Evolutionary conservation across 92 coral and sea anemone species (phyloP).

Genomic region (Paragorgia papillata): DNA sequence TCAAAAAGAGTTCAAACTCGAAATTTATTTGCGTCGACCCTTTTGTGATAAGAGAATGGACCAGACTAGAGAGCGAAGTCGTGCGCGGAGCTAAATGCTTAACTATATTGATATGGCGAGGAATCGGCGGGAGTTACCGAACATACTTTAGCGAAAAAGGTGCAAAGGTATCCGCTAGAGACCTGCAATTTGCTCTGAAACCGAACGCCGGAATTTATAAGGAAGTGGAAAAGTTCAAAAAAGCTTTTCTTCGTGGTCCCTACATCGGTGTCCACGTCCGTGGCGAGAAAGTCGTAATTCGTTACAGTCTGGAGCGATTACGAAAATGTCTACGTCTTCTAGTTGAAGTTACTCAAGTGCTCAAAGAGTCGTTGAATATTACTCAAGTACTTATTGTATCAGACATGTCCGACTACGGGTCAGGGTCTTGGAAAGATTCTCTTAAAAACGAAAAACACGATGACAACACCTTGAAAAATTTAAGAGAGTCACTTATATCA

Average conservation of each 20-base stretch:
- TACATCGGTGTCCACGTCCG: constrained; percentile 83
- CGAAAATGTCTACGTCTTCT: constrained; percentile 64
- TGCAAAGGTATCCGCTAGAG: constrained; percentile 63
- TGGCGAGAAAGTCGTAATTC: constrained; percentile 79
- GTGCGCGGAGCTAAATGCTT: constrained; percentile 67
- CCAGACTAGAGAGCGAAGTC: constrained; percentile 61
- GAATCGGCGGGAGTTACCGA: constrained; percentile 63
- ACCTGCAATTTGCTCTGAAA: constrained; percentile 62
- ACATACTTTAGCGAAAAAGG: constrained; percentile 56
- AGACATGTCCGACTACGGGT: constrained; percentile 80
- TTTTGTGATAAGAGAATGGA: constrained; percentile 57
- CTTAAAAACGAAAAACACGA: constrained; percentile 8
- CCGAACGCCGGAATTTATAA: constrained; percentile 61
- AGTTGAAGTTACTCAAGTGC: constrained; percentile 49
- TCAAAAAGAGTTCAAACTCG: constrained; percentile 66
- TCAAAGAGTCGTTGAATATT: constrained; percentile 53
- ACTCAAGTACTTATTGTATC: constrained; percentile 71
- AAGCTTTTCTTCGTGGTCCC: constrained; percentile 25
- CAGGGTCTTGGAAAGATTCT: constrained; percentile 63
- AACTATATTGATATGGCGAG: constrained; percentile 82
- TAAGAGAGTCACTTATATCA: constrained; percentile 53
- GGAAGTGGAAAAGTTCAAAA: constrained; percentile 39
- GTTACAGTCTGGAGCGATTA: constrained; percentile 73
- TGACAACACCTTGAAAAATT: constrained; percentile 33
- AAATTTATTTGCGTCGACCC: constrained; percentile 87